Evolutionary conservation across 2,113 vertebrate genomes (phyloP), one percentile per base, ranked within the genome.

Genomic region (Corythaeola cristata): DNA sequence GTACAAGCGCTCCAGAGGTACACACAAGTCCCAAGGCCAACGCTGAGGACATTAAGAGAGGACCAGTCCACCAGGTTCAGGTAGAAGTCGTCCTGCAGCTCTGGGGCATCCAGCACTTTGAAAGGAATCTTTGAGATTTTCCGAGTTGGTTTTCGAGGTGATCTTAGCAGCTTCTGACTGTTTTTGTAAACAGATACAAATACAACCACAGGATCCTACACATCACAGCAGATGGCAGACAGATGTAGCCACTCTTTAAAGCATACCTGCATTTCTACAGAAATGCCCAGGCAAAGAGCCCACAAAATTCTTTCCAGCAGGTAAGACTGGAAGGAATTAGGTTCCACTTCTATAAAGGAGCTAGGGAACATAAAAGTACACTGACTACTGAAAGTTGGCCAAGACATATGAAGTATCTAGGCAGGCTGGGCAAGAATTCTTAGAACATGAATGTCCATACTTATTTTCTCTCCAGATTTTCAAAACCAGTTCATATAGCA

Each of bases 81-180:
- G 98, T 99, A 99, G 98, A 99, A 99, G 89, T 99, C 99, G 0
- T 99, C 99, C 95, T 99, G 99, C 41, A 99, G 98, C 95, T 99
- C 99, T 1, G 99, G 99, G 14, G 99, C 99, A 7, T 99, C 99
- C 68, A 99, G 97, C 66, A 99, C 99, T 97, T 99, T 99, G 85
- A 99, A 99, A 19, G 99, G 99, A 81, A 99, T 99, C 98, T 99
- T 99, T 28, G 99, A 99, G 94, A 99, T 99, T 96, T 99, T 99
- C 24, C 99, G 98, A 0, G 99, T 99, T 3, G 99, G 99, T 91
- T 99, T 99, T 95, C 99, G 98, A 26, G 99, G 99, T 1, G 99
- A 99, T 39, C 99, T 98, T 41, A 99, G 94, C 73, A 99, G 95
- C 96, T 99, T 99, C 89, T 99, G 99, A 90, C 99, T 99, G 89